Base-by-base conservation (phyloP, 2,888 invertebrate genomes). In the Agonopterix alstromeriana region DNA sequence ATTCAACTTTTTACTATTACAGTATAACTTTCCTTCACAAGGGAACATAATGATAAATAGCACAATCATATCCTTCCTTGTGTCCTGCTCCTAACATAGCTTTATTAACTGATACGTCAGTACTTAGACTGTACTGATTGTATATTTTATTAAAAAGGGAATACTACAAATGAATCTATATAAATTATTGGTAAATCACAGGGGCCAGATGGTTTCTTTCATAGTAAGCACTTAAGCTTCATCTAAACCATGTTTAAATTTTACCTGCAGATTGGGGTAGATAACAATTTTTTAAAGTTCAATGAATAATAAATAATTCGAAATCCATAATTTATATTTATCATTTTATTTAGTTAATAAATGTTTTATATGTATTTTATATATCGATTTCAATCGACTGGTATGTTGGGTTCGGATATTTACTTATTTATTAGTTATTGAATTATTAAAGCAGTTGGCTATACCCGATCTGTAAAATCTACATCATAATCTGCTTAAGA, bases 41-140 rank as follows among this genome's bases (percentile, higher is more conserved):
- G 70, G 57, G 57, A 58, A 52, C 45, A 51, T 57, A 5, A 64
- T 60, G 70, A 56, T 67, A 71, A 70, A 75, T 83, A 81, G 87
- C 87, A 86, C 87, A 82, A 77, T 82, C 85, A 82, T 72, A 55
- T 55, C 58, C 63, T 27, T 27, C 27, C 27, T 27, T 64, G 57
- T 69, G 49, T 63, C 73, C 82, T 64, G 67, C 73, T 75, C 79
- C 77, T 81, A 83, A 82, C 78, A 69, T 70, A 72, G 82, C 83
- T 82, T 57, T 75, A 65, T 73, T 65, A 68, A 66, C 61, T 27
- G 5, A 27, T 27, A 27, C 27, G 27, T 27, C 27, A 27, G 27
- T 27, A 27, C 27, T 27, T 27, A 27, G 27, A 27, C 27, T 27
- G 27, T 0, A 27, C 27, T 27, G 27, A 27, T 27, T 27, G 27